Percentiles rank a stretch among this genome's conserved stretches.
phyloP scores from a whole-genome alignment of 1,140 invertebrate species.

The Ostrea edulis region DNA sequence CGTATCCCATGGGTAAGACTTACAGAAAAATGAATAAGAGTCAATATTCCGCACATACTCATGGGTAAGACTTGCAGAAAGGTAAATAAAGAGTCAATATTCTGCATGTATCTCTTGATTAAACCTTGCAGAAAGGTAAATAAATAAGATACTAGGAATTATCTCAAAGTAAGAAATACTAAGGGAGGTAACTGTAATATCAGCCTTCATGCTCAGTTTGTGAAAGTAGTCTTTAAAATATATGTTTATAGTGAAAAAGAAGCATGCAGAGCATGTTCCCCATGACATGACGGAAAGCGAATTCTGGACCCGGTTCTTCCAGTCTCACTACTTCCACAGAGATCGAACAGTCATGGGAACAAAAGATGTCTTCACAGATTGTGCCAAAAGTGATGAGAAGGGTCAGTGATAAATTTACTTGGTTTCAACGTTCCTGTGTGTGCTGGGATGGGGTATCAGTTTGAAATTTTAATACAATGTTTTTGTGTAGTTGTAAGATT shows the following conservation, averaged over 20 bases:
- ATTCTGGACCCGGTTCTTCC: constrained; percentile 99
- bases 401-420: constrained; percentile 71
- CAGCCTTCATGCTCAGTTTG: too few species aligned
- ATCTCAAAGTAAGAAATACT: not conserved
- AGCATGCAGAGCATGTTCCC: constrained; percentile 98
- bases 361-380: constrained; percentile 95
- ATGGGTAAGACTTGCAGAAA: too few species aligned
- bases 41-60: too few species aligned
- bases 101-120: too few species aligned
- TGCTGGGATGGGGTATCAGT: not conserved
- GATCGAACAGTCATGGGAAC: constrained; percentile 93
- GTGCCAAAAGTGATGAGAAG: constrained; percentile 96
- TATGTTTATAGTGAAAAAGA: constrained; percentile 88
- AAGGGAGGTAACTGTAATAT: too few species aligned
- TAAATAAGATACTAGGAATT: not conserved
- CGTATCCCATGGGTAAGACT: too few species aligned
- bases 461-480: not conserved
- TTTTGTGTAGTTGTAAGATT: not conserved
- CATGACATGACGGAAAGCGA: constrained; percentile 96
- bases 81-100: too few species aligned
- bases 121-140: too few species aligned
- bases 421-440: not conserved
- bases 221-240: not conserved
- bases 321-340: constrained; percentile 99
- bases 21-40: too few species aligned